phyloP scores from a whole-genome alignment of 1,140 invertebrate species.

The Bombus superbus region DNA sequence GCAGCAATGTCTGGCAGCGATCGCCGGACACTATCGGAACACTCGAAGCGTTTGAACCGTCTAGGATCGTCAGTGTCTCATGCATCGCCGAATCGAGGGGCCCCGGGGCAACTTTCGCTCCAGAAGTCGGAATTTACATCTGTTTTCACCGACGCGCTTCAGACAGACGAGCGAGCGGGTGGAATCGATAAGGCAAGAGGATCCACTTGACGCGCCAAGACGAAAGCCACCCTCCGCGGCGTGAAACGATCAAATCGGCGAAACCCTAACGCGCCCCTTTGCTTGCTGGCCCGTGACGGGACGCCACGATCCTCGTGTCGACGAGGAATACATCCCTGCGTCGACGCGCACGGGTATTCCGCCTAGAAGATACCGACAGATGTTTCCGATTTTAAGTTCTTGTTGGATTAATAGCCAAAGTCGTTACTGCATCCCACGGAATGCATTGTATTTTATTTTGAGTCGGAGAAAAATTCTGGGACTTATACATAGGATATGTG shows the following conservation, averaged over 20 bases:
- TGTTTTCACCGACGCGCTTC: constrained; percentile 22
- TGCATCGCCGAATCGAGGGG: constrained; percentile 35
- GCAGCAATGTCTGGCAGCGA: neutral
- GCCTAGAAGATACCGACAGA: too few species aligned
- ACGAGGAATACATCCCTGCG: neutral
- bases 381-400: neutral
- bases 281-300: neutral
- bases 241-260: constrained; percentile 48
- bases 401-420: neutral
- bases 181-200: neutral
- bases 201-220: constrained; percentile 13
- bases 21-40: neutral
- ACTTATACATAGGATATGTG: too few species aligned
- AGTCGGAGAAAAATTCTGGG: neutral
- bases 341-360: neutral
- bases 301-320: neutral
- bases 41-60: neutral
- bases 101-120: constrained; percentile 31
- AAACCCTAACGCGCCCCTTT: constrained; percentile 40
- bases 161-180: constrained; percentile 20
- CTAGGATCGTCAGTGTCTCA: constrained; percentile 16
- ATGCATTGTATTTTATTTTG: neutral
- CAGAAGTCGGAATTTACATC: constrained; percentile 52
- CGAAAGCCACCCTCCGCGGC: constrained; percentile 24
- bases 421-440: too few species aligned